phyloP scores from a whole-genome alignment of 2,888 invertebrate species.

The Clanis bilineata region DNA sequence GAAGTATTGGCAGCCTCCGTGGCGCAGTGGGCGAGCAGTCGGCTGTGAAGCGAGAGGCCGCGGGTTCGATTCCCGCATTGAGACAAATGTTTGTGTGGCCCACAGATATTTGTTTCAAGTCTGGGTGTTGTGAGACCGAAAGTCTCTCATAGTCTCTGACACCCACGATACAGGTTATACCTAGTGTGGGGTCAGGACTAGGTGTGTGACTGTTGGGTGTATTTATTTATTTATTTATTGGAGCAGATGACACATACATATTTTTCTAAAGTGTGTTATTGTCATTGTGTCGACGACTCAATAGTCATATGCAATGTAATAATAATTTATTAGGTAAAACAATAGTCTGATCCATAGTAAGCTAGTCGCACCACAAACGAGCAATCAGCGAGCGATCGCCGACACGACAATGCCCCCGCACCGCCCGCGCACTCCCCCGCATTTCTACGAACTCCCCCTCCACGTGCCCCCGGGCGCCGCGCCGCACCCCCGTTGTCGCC shows the following conservation, averaged over 20 bases:
- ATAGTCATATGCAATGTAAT: not conserved
- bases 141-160: too few species aligned
- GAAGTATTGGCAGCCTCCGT: too few species aligned
- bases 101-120: too few species aligned
- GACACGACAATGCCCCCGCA: constrained; percentile 75
- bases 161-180: too few species aligned
- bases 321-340: constrained; percentile 8
- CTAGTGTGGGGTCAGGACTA: too few species aligned
- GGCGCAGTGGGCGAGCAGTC: too few species aligned
- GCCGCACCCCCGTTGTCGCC: constrained; percentile 31
- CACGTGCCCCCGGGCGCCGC: not conserved
- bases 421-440: constrained; percentile 30
- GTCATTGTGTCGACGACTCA: not conserved
- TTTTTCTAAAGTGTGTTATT: not conserved
- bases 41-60: too few species aligned
- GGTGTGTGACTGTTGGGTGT: too few species aligned
- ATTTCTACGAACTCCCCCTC: constrained; percentile 8
- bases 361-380: constrained; percentile 73
- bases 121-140: too few species aligned
- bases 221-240: too few species aligned
- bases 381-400: constrained; percentile 82
- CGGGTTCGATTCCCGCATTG: too few species aligned
- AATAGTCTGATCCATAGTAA: constrained; percentile 43
- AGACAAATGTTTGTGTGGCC: too few species aligned
- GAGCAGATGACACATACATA: not conserved